A percentile compares a stretch with the other conserved stretches of the same genome.
Conservation (phyloP, 1,140 invertebrate species). For the Papilio aristodemus region DNA sequence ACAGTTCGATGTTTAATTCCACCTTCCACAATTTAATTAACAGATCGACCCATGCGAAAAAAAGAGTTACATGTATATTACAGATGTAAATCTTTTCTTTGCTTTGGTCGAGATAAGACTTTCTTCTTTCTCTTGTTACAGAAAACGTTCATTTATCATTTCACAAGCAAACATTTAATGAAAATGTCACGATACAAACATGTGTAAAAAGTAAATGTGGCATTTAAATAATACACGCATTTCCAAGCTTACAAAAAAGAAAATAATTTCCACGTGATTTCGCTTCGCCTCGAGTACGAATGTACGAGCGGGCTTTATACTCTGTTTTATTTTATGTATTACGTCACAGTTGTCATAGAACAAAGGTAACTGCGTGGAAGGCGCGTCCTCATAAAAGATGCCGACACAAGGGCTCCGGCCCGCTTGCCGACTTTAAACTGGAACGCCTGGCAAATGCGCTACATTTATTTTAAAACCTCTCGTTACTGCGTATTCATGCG, state of each 20-base stretch:
- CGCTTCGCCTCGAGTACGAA: not conserved
- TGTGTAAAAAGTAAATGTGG: not conserved
- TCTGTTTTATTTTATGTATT: constrained; percentile 20
- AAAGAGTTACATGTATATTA: too few species aligned
- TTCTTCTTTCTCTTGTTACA: too few species aligned
- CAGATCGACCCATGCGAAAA: too few species aligned
- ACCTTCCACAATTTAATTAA: too few species aligned
- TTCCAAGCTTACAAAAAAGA: not conserved
- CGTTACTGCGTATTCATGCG: constrained; percentile 30
- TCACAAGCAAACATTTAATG: too few species aligned
- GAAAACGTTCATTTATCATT: too few species aligned
- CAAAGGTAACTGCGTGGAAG: constrained; percentile 35
- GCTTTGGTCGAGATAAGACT: too few species aligned
- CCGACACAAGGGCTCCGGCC: constrained; percentile 47
- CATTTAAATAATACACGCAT: not conserved
- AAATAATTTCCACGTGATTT: constrained; percentile 24
- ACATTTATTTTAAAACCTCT: constrained; percentile 44
- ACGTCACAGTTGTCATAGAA: constrained; percentile 25
- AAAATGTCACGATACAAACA: not conserved
- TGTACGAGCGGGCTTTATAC: constrained; percentile 7
- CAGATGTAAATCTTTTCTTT: too few species aligned
- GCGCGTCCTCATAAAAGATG: constrained; percentile 48
- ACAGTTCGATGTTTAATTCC: too few species aligned
- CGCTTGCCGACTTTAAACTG: constrained; percentile 45
- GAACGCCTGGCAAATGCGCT: constrained; percentile 37